These are phyloP conservation scores for Salmo trutta DNA, from an alignment of 2,797 vertebrate genomes.

Conservation along the genomic window DNA sequence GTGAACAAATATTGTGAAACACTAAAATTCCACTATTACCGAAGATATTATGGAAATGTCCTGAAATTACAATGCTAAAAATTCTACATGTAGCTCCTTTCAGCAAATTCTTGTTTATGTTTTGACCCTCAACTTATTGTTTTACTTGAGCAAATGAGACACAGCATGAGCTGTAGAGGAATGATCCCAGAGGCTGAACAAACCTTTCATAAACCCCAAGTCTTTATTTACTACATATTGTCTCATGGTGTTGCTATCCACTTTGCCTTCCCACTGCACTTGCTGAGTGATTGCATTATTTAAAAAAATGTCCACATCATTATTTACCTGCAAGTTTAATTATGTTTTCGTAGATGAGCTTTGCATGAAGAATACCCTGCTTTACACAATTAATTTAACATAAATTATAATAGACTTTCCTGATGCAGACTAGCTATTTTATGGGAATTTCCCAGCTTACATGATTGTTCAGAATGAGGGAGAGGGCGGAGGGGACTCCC, in stretches of 20 bases:
- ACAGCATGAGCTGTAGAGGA: too few species aligned
- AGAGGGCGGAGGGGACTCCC: background rate
- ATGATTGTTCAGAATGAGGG: conserved; percentile 25
- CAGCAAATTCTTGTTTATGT: too few species aligned
- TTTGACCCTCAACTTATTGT: too few species aligned
- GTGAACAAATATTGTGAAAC: too few species aligned
- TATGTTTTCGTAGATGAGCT: conserved; percentile 47
- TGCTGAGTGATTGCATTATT: conserved; percentile 45
- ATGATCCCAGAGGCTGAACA: too few species aligned
- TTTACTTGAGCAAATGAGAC: too few species aligned
- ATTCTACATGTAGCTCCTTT: too few species aligned
- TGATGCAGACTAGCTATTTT: conserved; percentile 38
- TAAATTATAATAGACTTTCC: conserved; percentile 50
- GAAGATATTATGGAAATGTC: too few species aligned
- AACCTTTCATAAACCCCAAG: too few species aligned
- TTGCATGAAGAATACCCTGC: conserved; percentile 47
- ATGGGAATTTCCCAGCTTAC: conserved; percentile 21
- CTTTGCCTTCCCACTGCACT: conserved; percentile 9
- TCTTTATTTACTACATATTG: background rate
- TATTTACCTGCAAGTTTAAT: conserved; percentile 53
- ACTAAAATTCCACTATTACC: too few species aligned
- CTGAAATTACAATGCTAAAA: too few species aligned
- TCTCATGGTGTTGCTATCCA: conserved; percentile 10
- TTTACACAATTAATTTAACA: conserved; percentile 58
- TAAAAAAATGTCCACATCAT: conserved; percentile 34